Evolutionary conservation across 2,113 vertebrate species (phyloP).

Genomic region (Sisor rabdophorus): DNA sequence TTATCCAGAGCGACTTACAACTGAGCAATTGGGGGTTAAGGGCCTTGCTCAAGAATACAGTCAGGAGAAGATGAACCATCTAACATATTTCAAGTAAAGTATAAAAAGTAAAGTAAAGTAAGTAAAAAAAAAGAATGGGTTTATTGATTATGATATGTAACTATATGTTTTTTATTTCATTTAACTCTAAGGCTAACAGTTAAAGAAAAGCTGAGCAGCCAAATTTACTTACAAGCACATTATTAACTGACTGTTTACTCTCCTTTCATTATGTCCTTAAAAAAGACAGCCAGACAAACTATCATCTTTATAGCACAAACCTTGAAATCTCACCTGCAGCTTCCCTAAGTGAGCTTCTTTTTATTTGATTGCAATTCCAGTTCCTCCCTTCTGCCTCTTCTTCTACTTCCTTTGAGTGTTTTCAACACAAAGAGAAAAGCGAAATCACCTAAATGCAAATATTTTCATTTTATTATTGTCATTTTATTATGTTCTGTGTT

Average conservation of each 20-base stretch:
- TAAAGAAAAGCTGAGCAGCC: background rate
- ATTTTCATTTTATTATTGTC: slow-evolving; percentile 36
- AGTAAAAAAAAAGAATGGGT: background rate
- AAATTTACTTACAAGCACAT: slow-evolving; percentile 2
- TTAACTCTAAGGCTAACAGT: slow-evolving; percentile 43
- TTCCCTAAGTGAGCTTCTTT: slow-evolving; percentile 39
- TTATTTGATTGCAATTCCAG: slow-evolving; percentile 51
- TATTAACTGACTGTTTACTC: slow-evolving; percentile 17
- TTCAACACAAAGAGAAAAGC: slow-evolving; percentile 50
- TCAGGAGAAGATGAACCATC: background rate
- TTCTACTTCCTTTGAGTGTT: slow-evolving; percentile 62
- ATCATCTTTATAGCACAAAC: no score
- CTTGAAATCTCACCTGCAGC: background rate
- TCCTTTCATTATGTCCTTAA: background rate
- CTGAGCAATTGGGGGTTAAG: no score
- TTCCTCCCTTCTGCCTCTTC: slow-evolving; percentile 56
- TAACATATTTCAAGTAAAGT: background rate
- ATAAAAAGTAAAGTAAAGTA: background rate
- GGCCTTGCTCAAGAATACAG: no score
- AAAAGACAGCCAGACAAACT: background rate
- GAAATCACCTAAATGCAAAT: slow-evolving; percentile 64
- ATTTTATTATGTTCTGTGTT: slow-evolving; percentile 59
- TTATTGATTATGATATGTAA: background rate
- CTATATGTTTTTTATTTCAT: background rate
- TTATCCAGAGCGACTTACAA: no score